These are phyloP conservation scores for Holotrichia oblita DNA, from an alignment of 1,140 invertebrate genomes.

Conservation along the genomic window DNA sequence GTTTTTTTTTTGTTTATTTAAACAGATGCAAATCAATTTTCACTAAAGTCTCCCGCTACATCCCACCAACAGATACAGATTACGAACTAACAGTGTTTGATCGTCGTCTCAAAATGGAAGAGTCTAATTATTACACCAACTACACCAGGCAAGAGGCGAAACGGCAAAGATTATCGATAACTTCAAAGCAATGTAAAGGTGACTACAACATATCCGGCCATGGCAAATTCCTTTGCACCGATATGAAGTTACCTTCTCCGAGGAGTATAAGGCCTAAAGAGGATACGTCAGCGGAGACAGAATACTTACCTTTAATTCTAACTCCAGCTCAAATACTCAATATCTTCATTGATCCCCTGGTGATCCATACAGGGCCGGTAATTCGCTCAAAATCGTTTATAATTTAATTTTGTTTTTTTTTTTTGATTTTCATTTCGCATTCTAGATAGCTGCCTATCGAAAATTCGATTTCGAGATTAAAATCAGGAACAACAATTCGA, in stretches of 20 bases:
- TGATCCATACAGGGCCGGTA: background rate
- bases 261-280: background rate
- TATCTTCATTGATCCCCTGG: background rate
- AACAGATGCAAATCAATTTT: conserved; percentile 6
- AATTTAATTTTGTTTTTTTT: background rate
- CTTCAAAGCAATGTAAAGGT: background rate
- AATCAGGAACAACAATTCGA: background rate
- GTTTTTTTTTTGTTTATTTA: background rate
- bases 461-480: conserved; percentile 26
- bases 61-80: background rate
- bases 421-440: background rate
- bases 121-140: conserved; percentile 13
- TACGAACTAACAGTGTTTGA: conserved; percentile 26
- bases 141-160: conserved; percentile 14
- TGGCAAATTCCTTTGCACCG: background rate
- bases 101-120: background rate
- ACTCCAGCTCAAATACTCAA: background rate
- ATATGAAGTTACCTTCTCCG: background rate
- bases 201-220: background rate
- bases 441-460: background rate
- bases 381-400: background rate
- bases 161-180: background rate
- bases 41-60: background rate
- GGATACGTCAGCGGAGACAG: background rate
- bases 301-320: background rate